Evolutionary conservation across 2,888 invertebrate species (phyloP).

Genomic region (Melipona bicolor): DNA sequence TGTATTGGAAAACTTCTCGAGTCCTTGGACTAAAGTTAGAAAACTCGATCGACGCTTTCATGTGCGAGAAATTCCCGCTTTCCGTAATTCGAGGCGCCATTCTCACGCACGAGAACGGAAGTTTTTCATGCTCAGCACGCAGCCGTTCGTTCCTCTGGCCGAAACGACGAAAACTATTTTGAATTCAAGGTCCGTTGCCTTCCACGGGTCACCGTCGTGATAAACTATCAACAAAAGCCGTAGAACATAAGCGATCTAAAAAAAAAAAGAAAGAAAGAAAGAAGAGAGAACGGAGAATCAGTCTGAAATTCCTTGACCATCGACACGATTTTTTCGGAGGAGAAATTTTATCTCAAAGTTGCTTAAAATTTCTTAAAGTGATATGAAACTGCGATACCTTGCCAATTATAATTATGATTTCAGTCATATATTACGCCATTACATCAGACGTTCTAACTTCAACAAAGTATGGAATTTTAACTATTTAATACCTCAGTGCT

Average conservation of each 20-base stretch:
- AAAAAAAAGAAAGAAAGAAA: not conserved
- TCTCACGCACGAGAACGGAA: conserved; percentile 56
- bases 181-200: conserved; percentile 73
- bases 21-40: conserved; percentile 50
- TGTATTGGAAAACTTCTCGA: not conserved
- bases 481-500: too few species aligned
- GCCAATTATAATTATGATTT: not conserved
- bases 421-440: too few species aligned
- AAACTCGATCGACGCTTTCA: conserved; percentile 26
- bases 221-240: conserved; percentile 66
- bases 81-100: conserved; percentile 46
- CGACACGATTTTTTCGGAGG: not conserved
- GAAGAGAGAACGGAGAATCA: not conserved
- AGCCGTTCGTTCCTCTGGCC: conserved; percentile 46
- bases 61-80: conserved; percentile 31
- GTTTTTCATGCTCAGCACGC: conserved; percentile 74
- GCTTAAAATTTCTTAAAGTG: not conserved
- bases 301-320: conserved; percentile 25
- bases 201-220: conserved; percentile 56
- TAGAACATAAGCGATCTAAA: conserved; percentile 1
- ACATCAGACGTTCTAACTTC: too few species aligned
- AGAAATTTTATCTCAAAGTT: not conserved
- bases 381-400: not conserved
- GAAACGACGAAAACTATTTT: conserved; percentile 73
- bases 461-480: too few species aligned